Evolutionary conservation across 2,888 invertebrate genomes (phyloP), one percentile per base, ranked within the genome.

Genomic region (Resseliella maxima): DNA sequence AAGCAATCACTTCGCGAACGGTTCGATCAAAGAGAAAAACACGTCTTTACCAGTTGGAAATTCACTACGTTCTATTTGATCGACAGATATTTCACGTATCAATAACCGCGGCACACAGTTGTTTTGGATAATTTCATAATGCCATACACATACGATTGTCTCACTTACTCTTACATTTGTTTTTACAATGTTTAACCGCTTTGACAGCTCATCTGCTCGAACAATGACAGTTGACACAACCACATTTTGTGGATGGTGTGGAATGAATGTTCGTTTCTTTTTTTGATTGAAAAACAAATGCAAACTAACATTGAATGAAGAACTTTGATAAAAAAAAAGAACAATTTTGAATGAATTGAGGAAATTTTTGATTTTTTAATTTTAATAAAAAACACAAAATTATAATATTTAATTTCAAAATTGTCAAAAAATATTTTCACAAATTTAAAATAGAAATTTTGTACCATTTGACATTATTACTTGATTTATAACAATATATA

Each of bases 1-100:
- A 72, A 31, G n/a, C 35, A 27, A 50, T 50, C 50, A 50, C 18
- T 50, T 50, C 59, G 59, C 59, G 59, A 1, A 5, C n/a, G 24
- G 15, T 10, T 2, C 59, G 59, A 72, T 15, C 31, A 35, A n/a
- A n/a, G n/a, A n/a, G n/a, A n/a, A 72, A 72, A 72, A 72, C 72
- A 72, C 72, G 72, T 72, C 72, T 72, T 31, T 12, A 72, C 72
- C 18, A 31, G 31, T 72, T 72, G 72, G 18, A 72, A 31, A 12
- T 72, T 72, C 72, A 72, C 72, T 72, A 35, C 72, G 72, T 72
- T 72, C 72, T 72, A 31, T 72, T 72, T 15, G 72, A 72, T 72
- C 31, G 72, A 27, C 72, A 31, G 72, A 59, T 59, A 24, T 3
- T 59, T 59, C 59, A 59, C 27, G 2, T 72, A 72, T n/a, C 15